Base-by-base conservation (phyloP, 2,888 invertebrate species). In the Nemotelus nigrinus region DNA sequence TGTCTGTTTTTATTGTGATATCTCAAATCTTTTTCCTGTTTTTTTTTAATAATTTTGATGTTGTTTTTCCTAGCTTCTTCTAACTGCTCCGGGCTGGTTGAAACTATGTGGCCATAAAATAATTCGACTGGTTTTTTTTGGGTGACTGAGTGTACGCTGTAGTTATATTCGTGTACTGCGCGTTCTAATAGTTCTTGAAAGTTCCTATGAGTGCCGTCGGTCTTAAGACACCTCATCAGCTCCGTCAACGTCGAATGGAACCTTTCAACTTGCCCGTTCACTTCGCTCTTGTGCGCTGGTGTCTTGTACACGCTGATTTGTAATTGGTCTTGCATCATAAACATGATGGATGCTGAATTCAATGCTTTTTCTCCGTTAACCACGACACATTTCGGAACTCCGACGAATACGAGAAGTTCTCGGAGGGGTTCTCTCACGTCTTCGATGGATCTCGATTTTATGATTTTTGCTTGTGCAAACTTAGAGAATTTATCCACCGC, bases 141-240 rank as follows among this genome's bases (percentile, higher is more conserved):
- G 7, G 79, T 81, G 2, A 74, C 78, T 3, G 80, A 80, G 53
- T 78, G 78, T 7, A 77, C 64, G 8, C 60, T 60, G 48, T 47
- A 39, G 57, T 70, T 77, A 41, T 77, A 77, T 63, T 77, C 63
- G 41, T 78, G 68, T 2, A 80, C 74, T 7, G 81, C 77, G 53
- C 77, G 47, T 47, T 80, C 78, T 3, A 80, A 58, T 0, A 81
- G 72, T 50, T 80, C 80, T n/a, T 79, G 67, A 75, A 81, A 80
- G 3, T 77, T 76, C 41, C 78, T 70, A 41, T 60, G 43, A 10
- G 41, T 53, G 25, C 55, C 64, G 50, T 80, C 77, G 2, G 63
- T 8, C 50, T 80, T 80, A 1, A 80, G 60, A 50, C 80, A 81
- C 55, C 81, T 77, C 77, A 80, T 78, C 41, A 82, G 80, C 74